Evolutionary conservation across 2,113 vertebrate genomes (phyloP).

Genomic region (Bostrychus sinensis): DNA sequence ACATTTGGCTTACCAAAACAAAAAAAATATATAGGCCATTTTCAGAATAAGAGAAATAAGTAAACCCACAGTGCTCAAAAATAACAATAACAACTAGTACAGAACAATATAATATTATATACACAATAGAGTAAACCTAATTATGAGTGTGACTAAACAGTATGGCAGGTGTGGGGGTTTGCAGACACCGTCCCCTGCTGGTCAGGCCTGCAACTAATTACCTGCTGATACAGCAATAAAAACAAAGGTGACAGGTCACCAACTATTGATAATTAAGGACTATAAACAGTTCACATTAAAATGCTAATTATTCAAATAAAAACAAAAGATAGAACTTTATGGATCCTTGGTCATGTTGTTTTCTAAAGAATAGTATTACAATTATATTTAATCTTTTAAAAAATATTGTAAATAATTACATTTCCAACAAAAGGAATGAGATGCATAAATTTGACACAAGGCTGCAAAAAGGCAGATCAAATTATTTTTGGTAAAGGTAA

Average conservation of each 20-base stretch:
- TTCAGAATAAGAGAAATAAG: slow-evolving; percentile 32
- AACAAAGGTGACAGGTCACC: slow-evolving; percentile 34
- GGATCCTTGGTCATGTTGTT: slow-evolving; percentile 14
- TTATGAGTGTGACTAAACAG: background rate
- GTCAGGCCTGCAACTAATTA: slow-evolving; percentile 51
- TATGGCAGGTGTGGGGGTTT: slow-evolving; percentile 24
- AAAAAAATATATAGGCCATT: slow-evolving; percentile 17
- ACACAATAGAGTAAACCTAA: slow-evolving; percentile 8
- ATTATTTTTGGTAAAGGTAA: slow-evolving; percentile 32
- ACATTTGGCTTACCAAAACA: slow-evolving; percentile 10
- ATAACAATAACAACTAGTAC: slow-evolving; percentile 16
- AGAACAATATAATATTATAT: background rate
- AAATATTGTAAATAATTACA: slow-evolving; percentile 11
- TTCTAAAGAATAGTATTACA: slow-evolving; percentile 10
- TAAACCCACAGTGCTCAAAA: slow-evolving; percentile 35
- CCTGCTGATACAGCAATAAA: slow-evolving; percentile 74
- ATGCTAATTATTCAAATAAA: background rate
- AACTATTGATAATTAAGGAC: slow-evolving; percentile 18
- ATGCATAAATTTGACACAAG: slow-evolving; percentile 9
- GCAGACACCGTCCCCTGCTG: slow-evolving; percentile 74
- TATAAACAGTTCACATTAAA: slow-evolving; percentile 17
- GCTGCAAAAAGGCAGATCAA: slow-evolving; percentile 1
- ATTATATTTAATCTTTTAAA: background rate
- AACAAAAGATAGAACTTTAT: background rate
- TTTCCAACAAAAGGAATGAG: slow-evolving; percentile 17